Base-by-base conservation (phyloP, 2,113 vertebrate genomes). In the Rattus rattus region DNA sequence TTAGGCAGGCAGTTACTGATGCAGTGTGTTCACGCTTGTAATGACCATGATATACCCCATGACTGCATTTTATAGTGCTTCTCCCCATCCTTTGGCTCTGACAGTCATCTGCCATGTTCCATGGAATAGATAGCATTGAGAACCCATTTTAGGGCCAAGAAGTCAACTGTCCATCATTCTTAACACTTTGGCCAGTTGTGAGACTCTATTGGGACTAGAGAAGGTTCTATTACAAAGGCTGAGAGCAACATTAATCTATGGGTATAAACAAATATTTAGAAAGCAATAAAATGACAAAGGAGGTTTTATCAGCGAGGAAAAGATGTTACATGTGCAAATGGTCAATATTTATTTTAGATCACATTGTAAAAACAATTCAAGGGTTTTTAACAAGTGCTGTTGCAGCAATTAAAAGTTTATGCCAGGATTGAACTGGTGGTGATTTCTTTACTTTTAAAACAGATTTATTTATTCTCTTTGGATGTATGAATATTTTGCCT, bases 361-460 rank as follows among this genome's bases (percentile, higher is more conserved):
- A 91, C 80, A 17, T 17, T 86, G 17, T 39, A 81, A 94, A 93
- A 86, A 2, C 43, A 86, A 76, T 93, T 91, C 56, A 96, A 14
- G 17, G 9, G 79, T 88, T 97, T 97, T 94, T 28, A 91, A 72
- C 33, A 94, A 92, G 61, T 92, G n/a, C 47, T 96, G 8, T 14
- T 86, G 33, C 8, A 16, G 52, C 36, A 92, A 90, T 2, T 90
- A 75, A 16, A 90, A 12, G 90, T 83, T 22, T 54, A 10, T 65
- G 2, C 0, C 17, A 24, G 72, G 52, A 7, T 49, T 1, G 13
- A 43, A 72, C 12, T 33, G 67, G 67, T 69, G 10, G 33, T 33
- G 11, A 11, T 69, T 69, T 20, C 33, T 72, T n/a, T 70, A 17
- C 3, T n/a, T n/a, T 70, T 33, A 17, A 70, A 70, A 54, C 52